Evolutionary conservation across 2,888 invertebrate species (phyloP), one percentile per base, ranked within the genome.

Genomic region (Mesoligia furuncula): DNA sequence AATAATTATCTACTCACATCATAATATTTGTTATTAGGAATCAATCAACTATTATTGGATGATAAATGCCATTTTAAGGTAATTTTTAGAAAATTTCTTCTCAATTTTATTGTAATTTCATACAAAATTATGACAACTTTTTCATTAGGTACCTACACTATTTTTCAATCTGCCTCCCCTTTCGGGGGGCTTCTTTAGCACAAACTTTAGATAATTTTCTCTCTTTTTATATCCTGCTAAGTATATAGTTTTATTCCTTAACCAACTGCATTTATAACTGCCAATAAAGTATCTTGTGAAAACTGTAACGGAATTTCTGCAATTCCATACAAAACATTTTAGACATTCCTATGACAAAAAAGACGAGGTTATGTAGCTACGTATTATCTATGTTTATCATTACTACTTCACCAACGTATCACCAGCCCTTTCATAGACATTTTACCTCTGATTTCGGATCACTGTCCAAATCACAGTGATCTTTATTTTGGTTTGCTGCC

Each of bases 241-340:
- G 2, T 57, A 24, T 66, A 15, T 57, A 17, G 61, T 65, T 73
- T 62, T 42, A 83, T 83, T 71, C 24, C 64, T 20, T 36, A 20
- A 3, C 27, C 48, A 75, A 36, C 6, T 72, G 84, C 82, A 83
- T 83, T 83, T 83, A 80, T 69, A 79, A 57, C 42, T 72, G 54
- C 54, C 68, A 59, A 45, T 61, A 73, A 59, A 72, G 64, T 48
- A 65, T 39, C n/a, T 62, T 83, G 17, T 61, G 64, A 68, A 36
- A 68, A 68, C 9, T 48, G 39, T 64, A 59, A 57, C n/a, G 64
- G 7, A 42, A 36, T 59, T 65, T 20, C 7, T 59, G 61, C 59
- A 51, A 45, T 39, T 42, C 27, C 17, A 68, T 51, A 8, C 48
- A 45, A 15, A 45, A 13, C 45, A 13, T 45, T 45, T 36, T 54